Evolutionary conservation across 2,113 vertebrate genomes (phyloP).

Genomic region (Motacilla tschutschensis): DNA sequence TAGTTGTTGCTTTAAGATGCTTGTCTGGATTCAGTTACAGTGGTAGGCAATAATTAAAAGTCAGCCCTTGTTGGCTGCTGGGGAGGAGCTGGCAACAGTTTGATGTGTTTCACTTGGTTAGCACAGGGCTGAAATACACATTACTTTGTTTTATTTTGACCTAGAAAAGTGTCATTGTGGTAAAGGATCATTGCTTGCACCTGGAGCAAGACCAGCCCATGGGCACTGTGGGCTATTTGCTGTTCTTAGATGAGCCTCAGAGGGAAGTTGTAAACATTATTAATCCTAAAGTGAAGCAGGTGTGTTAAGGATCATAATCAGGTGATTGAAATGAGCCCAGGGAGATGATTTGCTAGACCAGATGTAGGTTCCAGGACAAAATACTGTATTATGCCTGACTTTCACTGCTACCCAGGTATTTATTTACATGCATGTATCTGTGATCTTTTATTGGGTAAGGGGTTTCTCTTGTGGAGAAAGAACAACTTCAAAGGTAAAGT

Average conservation of each 20-base stretch:
- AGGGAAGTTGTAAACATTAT: background rate
- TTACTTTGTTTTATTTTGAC: background rate
- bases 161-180: background rate
- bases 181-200: background rate
- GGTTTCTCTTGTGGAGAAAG: background rate
- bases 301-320: background rate
- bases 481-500: background rate
- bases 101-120: background rate
- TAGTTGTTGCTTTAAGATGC: background rate
- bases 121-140: background rate
- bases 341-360: background rate
- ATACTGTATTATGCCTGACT: background rate
- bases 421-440: fast-evolving
- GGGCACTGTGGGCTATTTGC: background rate
- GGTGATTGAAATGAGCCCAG: background rate
- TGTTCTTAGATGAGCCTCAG: background rate
- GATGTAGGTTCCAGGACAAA: background rate
- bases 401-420: background rate
- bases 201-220: background rate
- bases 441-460: background rate
- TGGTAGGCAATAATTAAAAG: background rate
- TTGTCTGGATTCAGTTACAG: background rate
- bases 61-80: background rate
- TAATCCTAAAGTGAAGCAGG: background rate
- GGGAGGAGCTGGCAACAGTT: background rate